A percentile compares a stretch with the other conserved stretches of the same genome.
Conservation (phyloP, 1,140 invertebrate genomes). For the Pseudobourletiella spinata region DNA sequence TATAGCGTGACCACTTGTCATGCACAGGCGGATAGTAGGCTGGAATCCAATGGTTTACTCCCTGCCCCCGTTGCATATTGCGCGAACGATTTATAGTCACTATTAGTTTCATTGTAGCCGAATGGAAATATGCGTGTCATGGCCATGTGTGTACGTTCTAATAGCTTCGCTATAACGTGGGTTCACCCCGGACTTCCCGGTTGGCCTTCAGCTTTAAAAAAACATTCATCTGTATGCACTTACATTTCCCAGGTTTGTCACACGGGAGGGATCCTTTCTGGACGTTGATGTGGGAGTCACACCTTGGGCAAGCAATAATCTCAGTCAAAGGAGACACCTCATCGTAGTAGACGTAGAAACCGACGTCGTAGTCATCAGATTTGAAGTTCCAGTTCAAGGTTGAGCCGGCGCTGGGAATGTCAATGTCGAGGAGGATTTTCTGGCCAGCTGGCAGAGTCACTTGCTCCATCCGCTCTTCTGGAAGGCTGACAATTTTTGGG, state of each 20-base stretch:
- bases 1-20: no score
- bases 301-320: neutral
- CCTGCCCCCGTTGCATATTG: no score
- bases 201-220: no score
- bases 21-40: no score
- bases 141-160: no score
- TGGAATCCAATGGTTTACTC: no score
- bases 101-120: no score
- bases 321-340: neutral
- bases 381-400: conserved; percentile 11
- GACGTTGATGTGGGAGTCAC: neutral
- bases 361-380: conserved; percentile 17
- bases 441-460: neutral
- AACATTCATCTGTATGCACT: no score
- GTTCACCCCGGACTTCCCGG: no score
- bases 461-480: neutral
- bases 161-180: no score
- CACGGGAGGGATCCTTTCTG: neutral
- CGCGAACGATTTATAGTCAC: no score
- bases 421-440: neutral
- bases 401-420: neutral
- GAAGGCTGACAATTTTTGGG: neutral
- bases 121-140: no score
- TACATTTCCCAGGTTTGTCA: conserved; percentile 11
- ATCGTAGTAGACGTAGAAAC: neutral